These are phyloP conservation scores for Gonatopus flavifemur DNA, from an alignment of 1,140 invertebrate genomes.

Conservation along the genomic window DNA sequence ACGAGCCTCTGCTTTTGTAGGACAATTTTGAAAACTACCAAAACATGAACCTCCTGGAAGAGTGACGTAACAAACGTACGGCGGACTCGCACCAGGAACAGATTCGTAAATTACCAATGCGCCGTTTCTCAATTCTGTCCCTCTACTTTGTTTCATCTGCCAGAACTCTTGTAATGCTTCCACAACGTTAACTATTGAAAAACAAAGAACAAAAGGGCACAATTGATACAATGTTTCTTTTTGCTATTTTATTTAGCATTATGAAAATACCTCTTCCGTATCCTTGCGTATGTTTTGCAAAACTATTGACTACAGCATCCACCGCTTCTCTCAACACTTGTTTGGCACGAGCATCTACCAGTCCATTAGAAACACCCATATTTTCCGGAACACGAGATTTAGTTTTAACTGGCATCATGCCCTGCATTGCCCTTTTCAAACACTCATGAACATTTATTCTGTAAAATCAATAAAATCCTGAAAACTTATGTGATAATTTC, in stretches of 20 bases:
- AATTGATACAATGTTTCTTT: too few relatives aligned
- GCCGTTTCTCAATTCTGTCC: conserved; percentile 85
- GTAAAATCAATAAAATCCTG: too few relatives aligned
- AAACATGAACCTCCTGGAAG: conserved; percentile 94
- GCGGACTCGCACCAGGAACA: conserved; percentile 83
- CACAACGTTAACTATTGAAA: conserved; percentile 84
- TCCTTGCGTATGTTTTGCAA: conserved; percentile 76
- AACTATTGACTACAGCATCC: conserved; percentile 77
- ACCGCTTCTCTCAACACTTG: conserved; percentile 76
- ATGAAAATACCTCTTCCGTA: conserved; percentile 69
- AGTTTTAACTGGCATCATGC: conserved; percentile 55
- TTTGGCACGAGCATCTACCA: conserved; percentile 67
- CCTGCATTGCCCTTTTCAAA: conserved; percentile 45
- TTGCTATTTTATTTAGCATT: conserved; percentile 1
- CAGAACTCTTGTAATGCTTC: conserved; percentile 95
- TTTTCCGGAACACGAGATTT: conserved; percentile 52
- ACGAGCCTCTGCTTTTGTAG: conserved; percentile 91
- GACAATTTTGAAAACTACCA: conserved; percentile 93
- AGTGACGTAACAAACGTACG: conserved; percentile 93
- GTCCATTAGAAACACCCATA: conserved; percentile 50
- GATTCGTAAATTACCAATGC: conserved; percentile 94
- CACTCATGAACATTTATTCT: conserved; percentile 38
- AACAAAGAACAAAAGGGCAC: conserved; percentile 36
- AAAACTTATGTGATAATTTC: conserved; percentile 4
- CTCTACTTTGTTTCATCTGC: conserved; percentile 91